phyloP scores from a whole-genome alignment of 2,888 invertebrate genomes.

The Stenurella melanura region DNA sequence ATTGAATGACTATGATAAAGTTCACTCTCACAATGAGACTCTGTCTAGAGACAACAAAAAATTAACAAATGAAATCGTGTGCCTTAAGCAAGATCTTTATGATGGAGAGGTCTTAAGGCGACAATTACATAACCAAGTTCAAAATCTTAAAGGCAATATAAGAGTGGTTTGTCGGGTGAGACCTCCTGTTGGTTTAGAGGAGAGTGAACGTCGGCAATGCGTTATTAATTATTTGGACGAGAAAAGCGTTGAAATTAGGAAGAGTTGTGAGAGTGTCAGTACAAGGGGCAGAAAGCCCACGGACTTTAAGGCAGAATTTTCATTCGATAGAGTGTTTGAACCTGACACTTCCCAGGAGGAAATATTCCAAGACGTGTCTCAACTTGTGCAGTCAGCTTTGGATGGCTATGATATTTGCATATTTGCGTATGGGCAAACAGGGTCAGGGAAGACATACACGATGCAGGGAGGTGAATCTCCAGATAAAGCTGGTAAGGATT shows the following conservation, averaged over 20 bases:
- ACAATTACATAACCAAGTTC: constrained; percentile 81
- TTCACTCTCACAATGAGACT: constrained; percentile 19
- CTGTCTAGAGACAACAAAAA: constrained; percentile 32
- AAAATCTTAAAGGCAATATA: constrained; percentile 83
- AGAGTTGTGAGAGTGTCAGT: constrained; percentile 67
- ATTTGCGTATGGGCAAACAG: constrained; percentile 94
- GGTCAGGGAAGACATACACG: constrained; percentile 92
- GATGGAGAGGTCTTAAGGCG: constrained; percentile 70
- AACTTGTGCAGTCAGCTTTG: constrained; percentile 89
- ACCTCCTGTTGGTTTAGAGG: constrained; percentile 78
- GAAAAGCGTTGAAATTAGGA: constrained; percentile 79
- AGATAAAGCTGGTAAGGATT: constrained; percentile 45
- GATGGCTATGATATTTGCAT: constrained; percentile 94
- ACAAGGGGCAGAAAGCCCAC: constrained; percentile 70
- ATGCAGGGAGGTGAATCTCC: constrained; percentile 83
- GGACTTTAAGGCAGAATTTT: constrained; percentile 79
- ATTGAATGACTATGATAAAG: neutral
- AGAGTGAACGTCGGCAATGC: constrained; percentile 76
- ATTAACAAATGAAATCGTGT: constrained; percentile 61
- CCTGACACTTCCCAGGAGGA: constrained; percentile 83
- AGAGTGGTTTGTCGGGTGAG: constrained; percentile 87
- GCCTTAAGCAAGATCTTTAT: constrained; percentile 59
- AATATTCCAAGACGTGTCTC: constrained; percentile 89
- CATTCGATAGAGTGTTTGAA: constrained; percentile 90
- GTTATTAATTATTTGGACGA: constrained; percentile 78